Evolutionary conservation across 1,140 invertebrate genomes (phyloP).

Genomic region (Chironomus striatipennis): DNA sequence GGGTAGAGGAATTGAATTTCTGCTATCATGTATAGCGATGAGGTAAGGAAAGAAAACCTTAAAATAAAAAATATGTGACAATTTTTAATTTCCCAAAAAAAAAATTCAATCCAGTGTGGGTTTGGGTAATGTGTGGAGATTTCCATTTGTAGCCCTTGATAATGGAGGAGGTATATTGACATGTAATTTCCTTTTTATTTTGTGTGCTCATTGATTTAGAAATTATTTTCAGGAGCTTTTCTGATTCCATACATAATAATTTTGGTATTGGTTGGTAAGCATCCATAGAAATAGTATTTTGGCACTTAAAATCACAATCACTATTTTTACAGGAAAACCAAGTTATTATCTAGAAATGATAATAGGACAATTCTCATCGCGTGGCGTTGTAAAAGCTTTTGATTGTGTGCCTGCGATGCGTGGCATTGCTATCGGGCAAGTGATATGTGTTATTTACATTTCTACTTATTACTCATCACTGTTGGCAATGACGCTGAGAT

Average conservation of each 20-base stretch:
- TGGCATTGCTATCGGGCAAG: slow-evolving; percentile 67
- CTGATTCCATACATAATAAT: slow-evolving; percentile 78
- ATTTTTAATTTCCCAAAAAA: not conserved
- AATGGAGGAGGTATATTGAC: slow-evolving; percentile 73
- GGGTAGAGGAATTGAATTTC: slow-evolving; percentile 9
- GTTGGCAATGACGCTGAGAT: slow-evolving; percentile 64
- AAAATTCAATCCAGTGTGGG: slow-evolving; percentile 48
- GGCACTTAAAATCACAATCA: too few relatives aligned
- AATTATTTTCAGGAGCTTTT: slow-evolving; percentile 43
- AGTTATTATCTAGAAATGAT: slow-evolving; percentile 84
- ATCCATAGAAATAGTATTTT: too few relatives aligned
- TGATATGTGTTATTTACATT: slow-evolving; percentile 58
- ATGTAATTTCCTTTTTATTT: slow-evolving; percentile 53
- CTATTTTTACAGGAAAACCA: slow-evolving; percentile 70
- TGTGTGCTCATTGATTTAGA: not conserved
- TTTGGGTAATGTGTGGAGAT: slow-evolving; percentile 56
- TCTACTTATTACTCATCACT: slow-evolving; percentile 66
- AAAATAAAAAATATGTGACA: not conserved
- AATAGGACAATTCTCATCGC: slow-evolving; percentile 66
- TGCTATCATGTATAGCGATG: slow-evolving; percentile 43
- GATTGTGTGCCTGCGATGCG: slow-evolving; percentile 50
- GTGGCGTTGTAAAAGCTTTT: slow-evolving; percentile 58
- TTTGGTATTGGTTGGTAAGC: slow-evolving; percentile 57
- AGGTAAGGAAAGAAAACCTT: slow-evolving; percentile 29
- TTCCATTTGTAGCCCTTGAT: slow-evolving; percentile 75